Conservation (phyloP, 2,797 vertebrate genomes). For the Trachurus trachurus region DNA sequence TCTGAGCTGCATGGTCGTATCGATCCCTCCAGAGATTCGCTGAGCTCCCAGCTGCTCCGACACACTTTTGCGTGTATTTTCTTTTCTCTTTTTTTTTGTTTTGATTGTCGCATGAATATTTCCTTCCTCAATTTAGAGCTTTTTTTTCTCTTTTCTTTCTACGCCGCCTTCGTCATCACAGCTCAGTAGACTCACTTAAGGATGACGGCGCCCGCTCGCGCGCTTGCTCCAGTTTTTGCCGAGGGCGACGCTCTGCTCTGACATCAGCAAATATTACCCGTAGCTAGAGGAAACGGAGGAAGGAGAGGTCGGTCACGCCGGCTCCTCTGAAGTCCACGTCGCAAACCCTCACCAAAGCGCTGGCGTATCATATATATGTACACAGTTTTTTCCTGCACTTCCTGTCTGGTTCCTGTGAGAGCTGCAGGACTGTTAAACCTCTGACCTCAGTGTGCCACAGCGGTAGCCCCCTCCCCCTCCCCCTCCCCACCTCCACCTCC, state of each 20-base stretch:
- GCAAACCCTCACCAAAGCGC: conserved; percentile 78
- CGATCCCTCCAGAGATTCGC: background rate
- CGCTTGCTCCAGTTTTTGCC: too few relatives aligned
- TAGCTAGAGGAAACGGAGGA: conserved; percentile 48
- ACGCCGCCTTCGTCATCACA: too few relatives aligned
- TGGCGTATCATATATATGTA: conserved; percentile 80
- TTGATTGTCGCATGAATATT: background rate
- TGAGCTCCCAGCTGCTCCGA: background rate
- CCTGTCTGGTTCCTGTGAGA: conserved; percentile 78
- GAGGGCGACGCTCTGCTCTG: conserved; percentile 7
- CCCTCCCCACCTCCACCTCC: too few relatives aligned
- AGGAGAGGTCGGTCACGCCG: conserved; percentile 34
- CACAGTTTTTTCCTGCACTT: conserved; percentile 85
- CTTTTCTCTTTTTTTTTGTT: background rate
- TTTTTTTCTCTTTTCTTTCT: background rate
- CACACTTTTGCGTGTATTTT: background rate
- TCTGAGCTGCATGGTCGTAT: background rate
- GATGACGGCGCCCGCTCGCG: too few relatives aligned
- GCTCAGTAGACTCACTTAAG: too few relatives aligned
- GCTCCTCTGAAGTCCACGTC: conserved; percentile 76
- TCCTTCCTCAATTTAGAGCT: background rate
- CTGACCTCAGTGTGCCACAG: conserved; percentile 66
- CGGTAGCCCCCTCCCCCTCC: conserved; percentile 35
- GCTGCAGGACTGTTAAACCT: conserved; percentile 66
- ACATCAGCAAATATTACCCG: conserved; percentile 45